Evolutionary conservation across 2,113 vertebrate genomes (phyloP).

Genomic region (Pelecanoides urinatrix): DNA sequence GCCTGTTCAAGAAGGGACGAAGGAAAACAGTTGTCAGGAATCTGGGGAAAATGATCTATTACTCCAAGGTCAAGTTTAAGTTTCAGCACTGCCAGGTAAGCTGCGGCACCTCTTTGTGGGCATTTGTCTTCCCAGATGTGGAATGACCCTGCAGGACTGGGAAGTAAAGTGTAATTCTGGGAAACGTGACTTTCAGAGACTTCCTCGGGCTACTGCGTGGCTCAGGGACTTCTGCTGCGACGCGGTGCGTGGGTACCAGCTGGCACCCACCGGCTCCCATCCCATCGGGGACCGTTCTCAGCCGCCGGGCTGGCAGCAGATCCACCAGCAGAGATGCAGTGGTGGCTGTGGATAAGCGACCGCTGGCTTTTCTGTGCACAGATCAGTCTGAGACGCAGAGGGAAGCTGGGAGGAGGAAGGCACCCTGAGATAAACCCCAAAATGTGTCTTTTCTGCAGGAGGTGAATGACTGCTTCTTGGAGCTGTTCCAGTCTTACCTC

Average conservation of each 20-base stretch:
- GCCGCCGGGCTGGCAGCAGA: neutral
- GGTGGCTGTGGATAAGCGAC: neutral
- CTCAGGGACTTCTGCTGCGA: neutral
- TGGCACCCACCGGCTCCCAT: neutral
- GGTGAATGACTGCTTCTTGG: slow-evolving; percentile 89
- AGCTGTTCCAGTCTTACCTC: slow-evolving; percentile 91
- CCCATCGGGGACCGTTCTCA: neutral
- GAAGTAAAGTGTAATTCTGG: neutral
- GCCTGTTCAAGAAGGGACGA: slow-evolving; percentile 71
- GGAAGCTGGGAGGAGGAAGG: neutral
- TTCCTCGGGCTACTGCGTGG: neutral
- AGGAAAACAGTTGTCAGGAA: slow-evolving; percentile 79
- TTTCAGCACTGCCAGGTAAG: slow-evolving; percentile 91
- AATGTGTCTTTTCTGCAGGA: slow-evolving; percentile 72
- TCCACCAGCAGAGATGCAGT: neutral
- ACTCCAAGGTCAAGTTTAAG: slow-evolving; percentile 91
- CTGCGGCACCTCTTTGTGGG: neutral
- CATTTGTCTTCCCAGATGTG: accelerated
- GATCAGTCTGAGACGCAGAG: neutral
- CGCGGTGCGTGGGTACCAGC: accelerated
- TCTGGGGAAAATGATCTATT: slow-evolving; percentile 89
- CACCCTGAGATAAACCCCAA: neutral
- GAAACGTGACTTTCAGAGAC: neutral
- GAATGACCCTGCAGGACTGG: neutral
- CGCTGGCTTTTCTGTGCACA: neutral